A percentile compares a stretch with the other conserved stretches of the same genome.
phyloP scores from a whole-genome alignment of 2,888 invertebrate genomes.

The Drosophila rubida region DNA sequence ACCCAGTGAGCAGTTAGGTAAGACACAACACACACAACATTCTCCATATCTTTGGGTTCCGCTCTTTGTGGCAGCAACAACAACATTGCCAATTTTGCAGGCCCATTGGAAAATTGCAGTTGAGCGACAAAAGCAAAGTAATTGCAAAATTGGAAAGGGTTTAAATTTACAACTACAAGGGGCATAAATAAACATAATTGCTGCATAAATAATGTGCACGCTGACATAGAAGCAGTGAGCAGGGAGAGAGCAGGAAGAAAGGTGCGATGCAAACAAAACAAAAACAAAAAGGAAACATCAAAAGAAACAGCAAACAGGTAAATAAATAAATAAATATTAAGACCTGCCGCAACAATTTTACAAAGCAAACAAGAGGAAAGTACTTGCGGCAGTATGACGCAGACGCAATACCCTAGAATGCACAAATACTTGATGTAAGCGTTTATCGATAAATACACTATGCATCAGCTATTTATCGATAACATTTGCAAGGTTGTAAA shows the following conservation, averaged over 20 bases:
- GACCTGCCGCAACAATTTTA: slow-evolving; percentile 67
- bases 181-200: slow-evolving; percentile 57
- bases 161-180: slow-evolving; percentile 48
- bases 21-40: background rate
- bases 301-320: slow-evolving; percentile 1
- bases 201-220: slow-evolving; percentile 48
- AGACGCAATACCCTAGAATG: slow-evolving; percentile 8
- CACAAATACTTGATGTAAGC: background rate
- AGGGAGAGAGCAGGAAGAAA: slow-evolving; percentile 11
- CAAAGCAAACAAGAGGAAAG: slow-evolving; percentile 35
- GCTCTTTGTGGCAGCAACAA: slow-evolving; percentile 2
- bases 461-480: background rate
- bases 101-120: slow-evolving; percentile 28
- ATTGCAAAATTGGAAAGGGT: slow-evolving; percentile 44
- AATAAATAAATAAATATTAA: slow-evolving; percentile 31
- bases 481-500: background rate
- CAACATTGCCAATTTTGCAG: slow-evolving; percentile 13
- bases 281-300: background rate
- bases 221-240: background rate
- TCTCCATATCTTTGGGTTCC: background rate
- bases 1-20: slow-evolving; percentile 8
- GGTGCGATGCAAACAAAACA: slow-evolving; percentile 11
- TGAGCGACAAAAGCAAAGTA: slow-evolving; percentile 18
- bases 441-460: no score
- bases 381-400: background rate